Base-by-base conservation (phyloP, 2,113 vertebrate genomes). In the Scopus umbretta region DNA sequence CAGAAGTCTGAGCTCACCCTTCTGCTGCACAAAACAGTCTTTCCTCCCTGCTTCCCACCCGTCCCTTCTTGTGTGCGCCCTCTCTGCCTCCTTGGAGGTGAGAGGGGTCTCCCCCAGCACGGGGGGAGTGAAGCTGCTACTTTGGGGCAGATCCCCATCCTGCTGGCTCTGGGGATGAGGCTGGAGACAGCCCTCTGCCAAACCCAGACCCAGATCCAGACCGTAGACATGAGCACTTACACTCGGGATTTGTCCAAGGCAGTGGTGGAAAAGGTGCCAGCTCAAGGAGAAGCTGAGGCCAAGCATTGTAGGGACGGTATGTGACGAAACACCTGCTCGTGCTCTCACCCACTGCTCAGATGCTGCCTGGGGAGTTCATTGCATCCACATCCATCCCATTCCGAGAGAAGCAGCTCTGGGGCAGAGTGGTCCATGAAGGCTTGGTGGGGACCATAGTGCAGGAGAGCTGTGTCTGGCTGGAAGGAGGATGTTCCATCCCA, bases 251-350 rank as follows among this genome's bases (percentile, higher is more conserved):
- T 49, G 17, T 32, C 55, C 36, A 23, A 65, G 49, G 38, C 10
- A 27, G 50, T 0, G 36, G 6, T 23, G 70, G 55, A 66, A 63
- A 59, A 80, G 79, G 38, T 72, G 22, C 40, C 23, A 29, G 25
- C 53, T 66, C 1, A 11, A 12, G 87, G 45, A 43, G 65, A n/a
- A 17, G 40, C 32, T 29, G 42, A 70, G 59, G 11, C 9, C 45
- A 6, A 38, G 29, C 1, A 0, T 27, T 13, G 30, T 26, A 6
- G 20, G 11, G 67, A 23, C 36, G 50, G 19, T 7, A 4, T 10
- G 32, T 14, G 30, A 7, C 16, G 29, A 26, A 68, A 27, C 0
- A 0, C 6, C 16, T 34, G 23, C 42, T 66, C 2, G 1, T 20
- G 23, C 15, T 62, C 49, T 70, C 16, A 2, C 4, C 20, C 3